These are phyloP conservation scores for Scaptomyza graminum DNA, from an alignment of 1,140 invertebrate species.

Conservation along the genomic window DNA sequence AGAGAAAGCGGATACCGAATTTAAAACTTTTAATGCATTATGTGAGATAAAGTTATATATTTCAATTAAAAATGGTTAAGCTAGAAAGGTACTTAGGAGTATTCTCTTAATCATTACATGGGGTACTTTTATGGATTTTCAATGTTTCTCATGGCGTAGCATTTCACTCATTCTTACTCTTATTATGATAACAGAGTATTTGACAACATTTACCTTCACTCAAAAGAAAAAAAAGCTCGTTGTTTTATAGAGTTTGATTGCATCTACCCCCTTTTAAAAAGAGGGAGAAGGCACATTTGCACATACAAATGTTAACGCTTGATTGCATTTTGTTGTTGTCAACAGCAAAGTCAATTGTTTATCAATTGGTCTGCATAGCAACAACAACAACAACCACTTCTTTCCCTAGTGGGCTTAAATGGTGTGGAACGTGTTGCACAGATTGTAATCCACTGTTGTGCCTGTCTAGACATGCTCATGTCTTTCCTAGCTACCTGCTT, in stretches of 20 bases:
- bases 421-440: constrained; percentile 55
- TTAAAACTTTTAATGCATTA: too few relatives aligned
- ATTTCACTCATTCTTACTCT: too few relatives aligned
- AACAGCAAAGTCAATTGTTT: constrained; percentile 77
- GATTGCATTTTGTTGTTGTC: constrained; percentile 60
- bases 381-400: constrained; percentile 4
- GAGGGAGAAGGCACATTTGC: constrained; percentile 37
- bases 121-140: too few relatives aligned
- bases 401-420: constrained; percentile 22
- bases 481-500: constrained; percentile 33
- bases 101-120: too few relatives aligned
- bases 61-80: too few relatives aligned
- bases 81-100: too few relatives aligned
- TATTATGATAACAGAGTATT: too few relatives aligned
- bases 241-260: constrained; percentile 26
- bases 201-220: too few relatives aligned
- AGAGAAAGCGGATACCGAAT: background rate
- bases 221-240: background rate
- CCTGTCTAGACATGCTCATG: constrained; percentile 51
- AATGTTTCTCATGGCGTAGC: too few relatives aligned
- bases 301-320: constrained; percentile 61
- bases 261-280: constrained; percentile 3
- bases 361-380: constrained; percentile 60
- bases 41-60: too few relatives aligned
- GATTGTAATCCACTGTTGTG: constrained; percentile 59